Evolutionary conservation across 2,888 invertebrate genomes (phyloP).

Genomic region (Drosophila anomelani): DNA sequence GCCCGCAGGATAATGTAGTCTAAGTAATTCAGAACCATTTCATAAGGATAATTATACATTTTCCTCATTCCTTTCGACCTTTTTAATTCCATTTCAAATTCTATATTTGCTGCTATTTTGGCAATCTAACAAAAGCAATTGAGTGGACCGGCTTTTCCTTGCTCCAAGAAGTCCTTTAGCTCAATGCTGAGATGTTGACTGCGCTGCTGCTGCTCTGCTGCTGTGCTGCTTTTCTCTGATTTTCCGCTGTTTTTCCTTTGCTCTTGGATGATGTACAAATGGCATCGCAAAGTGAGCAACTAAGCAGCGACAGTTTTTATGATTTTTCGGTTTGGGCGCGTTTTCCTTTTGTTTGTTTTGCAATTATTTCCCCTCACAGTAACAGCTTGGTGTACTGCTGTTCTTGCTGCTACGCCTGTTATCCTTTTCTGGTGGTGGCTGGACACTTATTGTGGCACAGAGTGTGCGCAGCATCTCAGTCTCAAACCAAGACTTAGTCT

Average conservation of each 20-base stretch:
- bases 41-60: conserved; percentile 16
- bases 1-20: conserved; percentile 11
- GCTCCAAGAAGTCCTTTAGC: conserved; percentile 17
- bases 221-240: conserved; percentile 12
- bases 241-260: conserved; percentile 27
- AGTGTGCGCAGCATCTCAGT: conserved; percentile 60
- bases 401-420: conserved; percentile 13
- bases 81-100: conserved; percentile 21
- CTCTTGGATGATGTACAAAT: conserved; percentile 59
- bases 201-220: conserved; percentile 26
- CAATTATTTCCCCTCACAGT: conserved; percentile 72
- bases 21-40: conserved; percentile 33
- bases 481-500: not conserved
- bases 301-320: conserved; percentile 72
- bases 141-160: conserved; percentile 25
- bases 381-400: conserved; percentile 20
- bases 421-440: conserved; percentile 54
- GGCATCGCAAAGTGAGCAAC: conserved; percentile 55
- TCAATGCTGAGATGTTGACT: conserved; percentile 10
- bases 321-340: conserved; percentile 58
- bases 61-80: not conserved
- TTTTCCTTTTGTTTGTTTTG: conserved; percentile 60
- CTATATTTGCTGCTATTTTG: conserved; percentile 45
- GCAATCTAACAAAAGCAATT: conserved; percentile 62
- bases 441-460: conserved; percentile 59